Evolutionary conservation across 2,888 invertebrate genomes (phyloP).

Genomic region (Chydorus sphaericus): DNA sequence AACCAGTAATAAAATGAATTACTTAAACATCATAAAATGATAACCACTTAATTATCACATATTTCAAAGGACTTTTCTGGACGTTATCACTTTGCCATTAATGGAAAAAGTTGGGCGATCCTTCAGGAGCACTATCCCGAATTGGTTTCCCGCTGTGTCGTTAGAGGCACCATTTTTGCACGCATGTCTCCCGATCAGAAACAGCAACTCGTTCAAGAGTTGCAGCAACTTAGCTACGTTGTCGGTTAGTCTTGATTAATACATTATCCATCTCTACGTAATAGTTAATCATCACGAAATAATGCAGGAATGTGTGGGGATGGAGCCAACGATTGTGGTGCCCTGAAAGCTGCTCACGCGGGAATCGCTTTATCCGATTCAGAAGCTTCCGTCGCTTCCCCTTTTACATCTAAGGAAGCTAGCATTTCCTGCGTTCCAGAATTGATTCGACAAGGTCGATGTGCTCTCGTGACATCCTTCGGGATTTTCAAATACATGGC

Average conservation of each 20-base stretch:
- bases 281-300: too few relatives aligned
- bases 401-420: conserved; percentile 73
- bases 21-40: too few relatives aligned
- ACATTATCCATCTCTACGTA: too few relatives aligned
- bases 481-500: conserved; percentile 99
- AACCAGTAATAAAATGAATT: neutral
- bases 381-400: conserved; percentile 85
- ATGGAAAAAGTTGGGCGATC: conserved; percentile 56
- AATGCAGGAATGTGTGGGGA: conserved; percentile 92
- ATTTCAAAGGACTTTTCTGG: neutral
- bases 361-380: conserved; percentile 84
- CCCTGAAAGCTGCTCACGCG: conserved; percentile 79
- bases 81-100: conserved; percentile 31
- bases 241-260: conserved; percentile 49
- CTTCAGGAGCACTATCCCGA: conserved; percentile 55
- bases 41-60: neutral
- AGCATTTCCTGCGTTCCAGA: conserved; percentile 73
- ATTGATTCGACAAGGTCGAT: conserved; percentile 66
- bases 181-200: conserved; percentile 86
- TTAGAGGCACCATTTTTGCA: conserved; percentile 77
- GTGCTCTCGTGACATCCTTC: conserved; percentile 87
- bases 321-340: conserved; percentile 94
- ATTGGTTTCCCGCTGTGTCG: conserved; percentile 48
- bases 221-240: conserved; percentile 74
- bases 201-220: conserved; percentile 72